Percentiles rank a stretch among this genome's conserved stretches.
Evolutionary conservation across 2,113 vertebrate genomes (phyloP).

Genomic region (Alouatta palliata): DNA sequence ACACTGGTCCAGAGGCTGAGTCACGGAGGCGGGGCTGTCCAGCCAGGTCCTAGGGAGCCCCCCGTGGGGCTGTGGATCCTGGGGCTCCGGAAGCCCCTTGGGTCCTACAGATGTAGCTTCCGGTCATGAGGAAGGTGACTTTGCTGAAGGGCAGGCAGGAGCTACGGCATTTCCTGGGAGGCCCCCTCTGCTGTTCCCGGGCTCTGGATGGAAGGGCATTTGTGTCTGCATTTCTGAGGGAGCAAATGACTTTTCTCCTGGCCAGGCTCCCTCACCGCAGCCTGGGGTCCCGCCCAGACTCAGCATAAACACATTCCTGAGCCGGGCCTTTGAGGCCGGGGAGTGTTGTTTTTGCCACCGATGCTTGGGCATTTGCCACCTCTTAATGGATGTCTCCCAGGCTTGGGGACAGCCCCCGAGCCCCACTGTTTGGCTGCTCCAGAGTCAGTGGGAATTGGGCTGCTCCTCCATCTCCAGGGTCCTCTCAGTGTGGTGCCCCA

Average conservation of each 20-base stretch:
- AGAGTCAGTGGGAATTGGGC: neutral
- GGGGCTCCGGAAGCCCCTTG: neutral
- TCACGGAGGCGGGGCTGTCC: neutral
- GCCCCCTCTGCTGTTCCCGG: rapidly evolving
- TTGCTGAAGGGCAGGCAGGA: neutral
- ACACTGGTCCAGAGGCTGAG: neutral
- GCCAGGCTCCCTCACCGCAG: neutral
- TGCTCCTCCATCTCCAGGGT: neutral
- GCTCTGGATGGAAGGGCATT: neutral
- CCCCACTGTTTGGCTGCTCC: neutral
- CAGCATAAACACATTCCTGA: conserved; percentile 23
- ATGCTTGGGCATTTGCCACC: neutral
- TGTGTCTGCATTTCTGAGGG: neutral
- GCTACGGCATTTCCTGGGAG: neutral
- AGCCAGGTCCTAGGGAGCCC: neutral
- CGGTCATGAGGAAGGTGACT: neutral
- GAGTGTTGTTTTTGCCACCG: neutral
- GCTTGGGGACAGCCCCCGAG: neutral
- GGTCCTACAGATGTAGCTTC: neutral
- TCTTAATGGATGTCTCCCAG: neutral
- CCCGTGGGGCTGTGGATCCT: rapidly evolving
- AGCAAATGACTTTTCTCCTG: neutral
- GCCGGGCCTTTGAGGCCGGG: neutral
- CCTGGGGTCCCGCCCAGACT: conserved; percentile 8
- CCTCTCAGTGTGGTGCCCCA: neutral